Evolutionary conservation across 2,888 invertebrate genomes (phyloP).

Genomic region (Uropetala carovei): DNA sequence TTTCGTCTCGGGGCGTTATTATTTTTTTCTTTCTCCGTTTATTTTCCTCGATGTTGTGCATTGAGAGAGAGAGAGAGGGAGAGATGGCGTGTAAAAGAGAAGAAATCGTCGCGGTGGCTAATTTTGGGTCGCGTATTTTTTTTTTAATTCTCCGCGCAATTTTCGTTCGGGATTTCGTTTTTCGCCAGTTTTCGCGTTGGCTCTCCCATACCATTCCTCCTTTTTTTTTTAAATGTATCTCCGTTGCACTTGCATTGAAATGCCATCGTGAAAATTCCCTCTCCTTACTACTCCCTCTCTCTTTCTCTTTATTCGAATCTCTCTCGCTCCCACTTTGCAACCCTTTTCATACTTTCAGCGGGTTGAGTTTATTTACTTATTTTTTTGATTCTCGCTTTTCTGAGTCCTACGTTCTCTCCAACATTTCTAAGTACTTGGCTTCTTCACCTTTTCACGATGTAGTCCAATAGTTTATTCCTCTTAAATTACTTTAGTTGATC

Average conservation of each 20-base stretch:
- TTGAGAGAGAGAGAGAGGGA: background rate
- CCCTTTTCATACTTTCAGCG: background rate
- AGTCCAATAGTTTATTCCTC: background rate
- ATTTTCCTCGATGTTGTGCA: background rate
- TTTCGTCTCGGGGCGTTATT: background rate
- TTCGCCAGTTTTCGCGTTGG: background rate
- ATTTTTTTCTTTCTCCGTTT: background rate
- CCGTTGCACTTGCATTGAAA: conserved; percentile 14
- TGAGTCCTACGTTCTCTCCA: background rate
- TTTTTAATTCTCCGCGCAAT: background rate
- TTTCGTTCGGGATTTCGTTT: background rate
- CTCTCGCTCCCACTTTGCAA: background rate
- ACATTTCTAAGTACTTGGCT: background rate
- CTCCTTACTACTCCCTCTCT: background rate
- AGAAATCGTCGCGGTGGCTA: background rate
- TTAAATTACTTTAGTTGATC: background rate
- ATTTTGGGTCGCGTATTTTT: background rate
- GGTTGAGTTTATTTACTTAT: no score
- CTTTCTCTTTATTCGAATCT: background rate
- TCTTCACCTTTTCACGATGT: background rate
- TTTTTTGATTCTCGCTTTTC: background rate
- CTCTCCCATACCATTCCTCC: background rate
- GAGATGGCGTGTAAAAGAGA: background rate
- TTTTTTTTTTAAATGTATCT: background rate
- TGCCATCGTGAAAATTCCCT: conserved; percentile 8